These are phyloP conservation scores for Mus caroli DNA, from an alignment of 2,797 vertebrate genomes.

Conservation along the genomic window DNA sequence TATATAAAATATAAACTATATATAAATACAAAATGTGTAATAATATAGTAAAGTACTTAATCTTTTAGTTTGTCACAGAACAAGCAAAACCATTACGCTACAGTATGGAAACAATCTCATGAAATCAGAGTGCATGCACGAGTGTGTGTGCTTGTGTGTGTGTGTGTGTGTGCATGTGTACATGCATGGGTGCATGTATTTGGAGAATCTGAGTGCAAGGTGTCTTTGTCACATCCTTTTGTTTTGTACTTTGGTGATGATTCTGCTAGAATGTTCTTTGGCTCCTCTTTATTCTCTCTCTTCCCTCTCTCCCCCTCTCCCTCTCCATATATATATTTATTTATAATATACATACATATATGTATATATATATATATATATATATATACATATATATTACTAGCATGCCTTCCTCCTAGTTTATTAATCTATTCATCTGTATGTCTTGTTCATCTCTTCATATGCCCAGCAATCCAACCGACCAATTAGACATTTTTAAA, in stretches of 20 bases:
- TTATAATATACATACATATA: not conserved
- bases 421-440: not conserved
- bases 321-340: not conserved
- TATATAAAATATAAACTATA: not conserved
- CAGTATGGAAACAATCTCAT: not conserved
- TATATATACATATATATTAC: not conserved
- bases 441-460: not conserved
- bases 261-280: not conserved
- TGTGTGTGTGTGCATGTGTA: not conserved
- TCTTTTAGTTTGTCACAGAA: not conserved
- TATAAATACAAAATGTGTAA: not conserved
- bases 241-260: not conserved
- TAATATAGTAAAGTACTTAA: slow-evolving; percentile 9
- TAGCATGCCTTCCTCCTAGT: not conserved
- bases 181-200: not conserved
- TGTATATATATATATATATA: not conserved
- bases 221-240: not conserved
- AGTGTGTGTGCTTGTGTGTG: not conserved
- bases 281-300: not conserved
- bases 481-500: not conserved
- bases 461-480: not conserved
- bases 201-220: not conserved
- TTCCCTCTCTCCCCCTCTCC: fast-evolving
- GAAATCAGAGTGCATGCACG: not conserved
- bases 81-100: slow-evolving; percentile 13